phyloP scores from a whole-genome alignment of 2,113 vertebrate genomes.

The Centrocercus urophasianus region DNA sequence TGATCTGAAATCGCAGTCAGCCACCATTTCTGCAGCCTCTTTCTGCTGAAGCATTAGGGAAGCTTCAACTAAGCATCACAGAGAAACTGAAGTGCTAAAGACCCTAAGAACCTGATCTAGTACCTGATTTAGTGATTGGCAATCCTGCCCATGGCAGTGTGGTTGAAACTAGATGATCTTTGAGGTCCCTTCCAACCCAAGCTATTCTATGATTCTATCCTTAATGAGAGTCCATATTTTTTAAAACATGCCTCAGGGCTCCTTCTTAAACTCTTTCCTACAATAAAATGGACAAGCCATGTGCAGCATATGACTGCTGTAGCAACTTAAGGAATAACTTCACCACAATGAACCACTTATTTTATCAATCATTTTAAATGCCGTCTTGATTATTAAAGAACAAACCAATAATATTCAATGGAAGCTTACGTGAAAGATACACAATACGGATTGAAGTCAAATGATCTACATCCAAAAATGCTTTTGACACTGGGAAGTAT shows the following conservation, averaged over 20 bases:
- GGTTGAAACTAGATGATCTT: too few species aligned
- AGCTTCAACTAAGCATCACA: background rate
- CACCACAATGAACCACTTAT: background rate
- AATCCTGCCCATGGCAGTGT: too few species aligned
- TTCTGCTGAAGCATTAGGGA: background rate
- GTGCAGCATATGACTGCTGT: accelerated
- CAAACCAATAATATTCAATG: background rate
- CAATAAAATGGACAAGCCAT: background rate
- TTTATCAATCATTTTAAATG: background rate
- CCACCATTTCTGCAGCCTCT: background rate
- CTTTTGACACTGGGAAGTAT: background rate
- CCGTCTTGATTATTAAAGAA: accelerated
- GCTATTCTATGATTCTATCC: too few species aligned
- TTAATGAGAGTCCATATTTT: background rate
- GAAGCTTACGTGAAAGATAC: background rate
- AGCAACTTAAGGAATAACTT: background rate
- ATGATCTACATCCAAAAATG: background rate
- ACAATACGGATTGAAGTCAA: background rate
- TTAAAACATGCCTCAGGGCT: background rate
- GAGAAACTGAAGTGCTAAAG: background rate
- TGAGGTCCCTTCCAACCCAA: too few species aligned
- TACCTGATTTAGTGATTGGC: too few species aligned
- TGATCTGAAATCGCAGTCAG: accelerated
- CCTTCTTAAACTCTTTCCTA: background rate
- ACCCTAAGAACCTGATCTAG: too few species aligned